phyloP scores from a whole-genome alignment of 1,140 invertebrate species.

The Drosophila parabipectinata region DNA sequence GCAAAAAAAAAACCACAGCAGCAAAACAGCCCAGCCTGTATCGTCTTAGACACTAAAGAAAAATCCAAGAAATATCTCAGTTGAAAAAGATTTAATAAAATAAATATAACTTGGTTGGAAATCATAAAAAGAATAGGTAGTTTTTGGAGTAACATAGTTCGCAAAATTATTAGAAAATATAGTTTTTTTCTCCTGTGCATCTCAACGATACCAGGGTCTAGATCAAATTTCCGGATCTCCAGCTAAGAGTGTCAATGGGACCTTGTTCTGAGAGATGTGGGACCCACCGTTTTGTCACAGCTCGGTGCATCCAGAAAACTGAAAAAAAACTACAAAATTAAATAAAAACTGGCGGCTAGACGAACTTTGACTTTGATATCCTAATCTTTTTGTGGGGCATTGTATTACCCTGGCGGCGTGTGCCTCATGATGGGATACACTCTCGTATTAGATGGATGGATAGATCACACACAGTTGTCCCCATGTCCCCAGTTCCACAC shows the following conservation, averaged over 20 bases:
- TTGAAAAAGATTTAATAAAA: too few species aligned
- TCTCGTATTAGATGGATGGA: slow-evolving; percentile 1
- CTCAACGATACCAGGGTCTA: slow-evolving; percentile 9
- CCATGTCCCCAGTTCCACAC: background rate
- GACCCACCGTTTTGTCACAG: slow-evolving; percentile 68
- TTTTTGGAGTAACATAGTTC: too few species aligned
- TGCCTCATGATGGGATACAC: slow-evolving; percentile 60
- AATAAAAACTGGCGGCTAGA: slow-evolving; percentile 47
- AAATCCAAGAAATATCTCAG: too few species aligned
- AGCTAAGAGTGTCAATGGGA: slow-evolving; percentile 62
- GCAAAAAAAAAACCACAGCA: slow-evolving; percentile 59
- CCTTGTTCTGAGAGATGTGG: slow-evolving; percentile 33
- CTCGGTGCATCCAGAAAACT: slow-evolving; percentile 58
- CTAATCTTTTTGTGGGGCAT: slow-evolving; percentile 69
- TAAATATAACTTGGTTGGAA: too few species aligned
- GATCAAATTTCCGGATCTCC: slow-evolving; percentile 61
- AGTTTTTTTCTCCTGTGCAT: slow-evolving; percentile 1
- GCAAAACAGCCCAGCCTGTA: slow-evolving; percentile 51
- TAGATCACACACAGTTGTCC: slow-evolving; percentile 21
- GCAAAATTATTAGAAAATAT: background rate
- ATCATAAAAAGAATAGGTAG: too few species aligned
- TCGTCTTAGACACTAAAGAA: slow-evolving; percentile 20
- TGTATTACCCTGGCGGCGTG: slow-evolving; percentile 71
- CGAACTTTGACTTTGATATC: slow-evolving; percentile 80
- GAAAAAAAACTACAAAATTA: background rate